Evolutionary conservation across 2,113 vertebrate species (phyloP).

Genomic region (Heliornis fulica): DNA sequence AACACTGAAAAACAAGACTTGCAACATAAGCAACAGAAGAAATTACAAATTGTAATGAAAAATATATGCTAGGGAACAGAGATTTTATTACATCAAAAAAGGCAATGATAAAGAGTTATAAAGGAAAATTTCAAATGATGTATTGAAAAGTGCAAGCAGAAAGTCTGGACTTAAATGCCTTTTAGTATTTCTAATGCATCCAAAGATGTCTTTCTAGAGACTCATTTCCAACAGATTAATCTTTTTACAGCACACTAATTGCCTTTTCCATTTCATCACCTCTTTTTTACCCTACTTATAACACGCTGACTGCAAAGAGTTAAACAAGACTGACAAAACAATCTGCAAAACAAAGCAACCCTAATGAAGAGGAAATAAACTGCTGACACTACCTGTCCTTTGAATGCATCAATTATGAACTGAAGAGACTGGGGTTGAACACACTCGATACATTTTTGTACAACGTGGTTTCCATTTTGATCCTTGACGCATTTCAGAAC

Average conservation of each 20-base stretch:
- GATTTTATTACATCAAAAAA: neutral
- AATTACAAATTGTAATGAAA: neutral
- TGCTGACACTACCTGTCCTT: constrained; percentile 84
- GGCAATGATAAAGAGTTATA: neutral
- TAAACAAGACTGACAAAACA: neutral
- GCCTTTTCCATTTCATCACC: neutral
- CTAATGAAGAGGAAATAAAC: neutral
- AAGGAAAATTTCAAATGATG: neutral
- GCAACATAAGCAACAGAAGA: neutral
- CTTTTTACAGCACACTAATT: neutral
- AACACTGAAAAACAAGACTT: neutral
- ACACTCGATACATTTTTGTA: constrained; percentile 98
- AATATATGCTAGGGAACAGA: neutral
- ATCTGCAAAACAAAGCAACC: neutral
- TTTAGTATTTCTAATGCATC: neutral
- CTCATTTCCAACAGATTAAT: neutral
- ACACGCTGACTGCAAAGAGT: neutral
- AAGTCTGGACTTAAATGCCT: neutral
- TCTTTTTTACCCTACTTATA: neutral
- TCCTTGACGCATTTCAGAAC: constrained; percentile 97
- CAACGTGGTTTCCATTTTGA: constrained; percentile 97
- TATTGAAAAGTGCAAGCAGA: neutral
- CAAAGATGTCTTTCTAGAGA: neutral
- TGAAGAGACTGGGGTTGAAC: constrained; percentile 94
- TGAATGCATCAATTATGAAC: constrained; percentile 96